phyloP scores from a whole-genome alignment of 2,888 invertebrate species.

The Glomeris marginata region DNA sequence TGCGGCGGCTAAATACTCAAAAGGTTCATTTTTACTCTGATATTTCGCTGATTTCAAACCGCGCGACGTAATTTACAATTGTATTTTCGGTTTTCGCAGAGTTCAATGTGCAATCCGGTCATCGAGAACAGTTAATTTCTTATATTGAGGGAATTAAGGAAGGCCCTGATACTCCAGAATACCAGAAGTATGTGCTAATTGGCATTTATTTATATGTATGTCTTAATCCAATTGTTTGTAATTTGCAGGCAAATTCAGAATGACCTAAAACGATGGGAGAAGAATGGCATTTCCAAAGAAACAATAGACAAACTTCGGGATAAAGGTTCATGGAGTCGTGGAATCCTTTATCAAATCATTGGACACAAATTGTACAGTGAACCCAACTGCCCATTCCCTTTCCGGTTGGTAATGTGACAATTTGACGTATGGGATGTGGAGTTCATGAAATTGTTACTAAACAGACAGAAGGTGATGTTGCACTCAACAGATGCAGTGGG shows the following conservation, averaged over 20 bases:
- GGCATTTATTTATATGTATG: too few species aligned
- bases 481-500: slow-evolving; percentile 52
- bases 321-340: slow-evolving; percentile 31
- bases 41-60: too few species aligned
- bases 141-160: too few species aligned
- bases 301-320: slow-evolving; percentile 44
- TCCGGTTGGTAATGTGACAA: slow-evolving; percentile 31
- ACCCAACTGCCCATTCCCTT: slow-evolving; percentile 76
- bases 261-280: slow-evolving; percentile 52
- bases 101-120: too few species aligned
- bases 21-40: too few species aligned
- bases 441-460: not conserved
- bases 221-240: too few species aligned
- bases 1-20: too few species aligned
- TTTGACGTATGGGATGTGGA: not conserved
- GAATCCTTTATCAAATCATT: slow-evolving; percentile 69
- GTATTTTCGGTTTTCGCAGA: too few species aligned
- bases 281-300: slow-evolving; percentile 48
- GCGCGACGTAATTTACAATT: too few species aligned
- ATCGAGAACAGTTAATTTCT: too few species aligned
- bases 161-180: too few species aligned
- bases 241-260: slow-evolving; percentile 31
- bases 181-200: too few species aligned
- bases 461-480: not conserved
- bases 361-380: slow-evolving; percentile 64